Percentiles rank a stretch among this genome's conserved stretches.
These are phyloP conservation scores for Opisthocomus hoazin DNA, from an alignment of 2,113 vertebrate genomes.

Conservation along the genomic window DNA sequence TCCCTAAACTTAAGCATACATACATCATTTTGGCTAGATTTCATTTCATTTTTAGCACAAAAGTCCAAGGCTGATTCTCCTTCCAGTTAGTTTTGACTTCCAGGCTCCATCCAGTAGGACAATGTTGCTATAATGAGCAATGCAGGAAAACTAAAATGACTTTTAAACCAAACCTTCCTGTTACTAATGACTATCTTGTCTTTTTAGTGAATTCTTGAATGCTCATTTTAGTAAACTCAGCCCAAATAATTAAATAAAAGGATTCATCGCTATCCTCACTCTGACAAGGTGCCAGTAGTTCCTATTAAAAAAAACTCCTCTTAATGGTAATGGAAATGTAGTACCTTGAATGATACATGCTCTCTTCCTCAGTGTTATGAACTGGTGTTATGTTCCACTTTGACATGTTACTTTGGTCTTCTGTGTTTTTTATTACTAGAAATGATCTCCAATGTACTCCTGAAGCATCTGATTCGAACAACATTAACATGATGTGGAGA, in stretches of 20 bases:
- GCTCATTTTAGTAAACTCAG: not conserved
- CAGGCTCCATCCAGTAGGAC: not conserved
- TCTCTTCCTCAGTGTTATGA: not conserved
- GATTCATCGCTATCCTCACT: not conserved
- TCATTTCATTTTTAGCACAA: not conserved
- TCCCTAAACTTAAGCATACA: not conserved
- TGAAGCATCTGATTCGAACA: not conserved
- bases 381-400: not conserved
- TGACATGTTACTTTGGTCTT: not conserved
- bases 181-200: not conserved
- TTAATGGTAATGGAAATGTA: not conserved
- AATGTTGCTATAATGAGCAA: not conserved
- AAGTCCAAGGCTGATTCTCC: not conserved
- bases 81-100: not conserved
- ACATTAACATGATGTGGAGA: fast-evolving
- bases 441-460: not conserved
- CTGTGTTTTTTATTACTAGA: not conserved
- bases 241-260: not conserved
- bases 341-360: not conserved
- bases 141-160: not conserved
- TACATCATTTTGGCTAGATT: not conserved
- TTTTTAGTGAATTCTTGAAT: not conserved
- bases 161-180: not conserved
- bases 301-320: not conserved
- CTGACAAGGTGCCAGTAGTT: not conserved